Base-by-base conservation (phyloP, 1,140 invertebrate species). In the Leptonema lineaticorne region DNA sequence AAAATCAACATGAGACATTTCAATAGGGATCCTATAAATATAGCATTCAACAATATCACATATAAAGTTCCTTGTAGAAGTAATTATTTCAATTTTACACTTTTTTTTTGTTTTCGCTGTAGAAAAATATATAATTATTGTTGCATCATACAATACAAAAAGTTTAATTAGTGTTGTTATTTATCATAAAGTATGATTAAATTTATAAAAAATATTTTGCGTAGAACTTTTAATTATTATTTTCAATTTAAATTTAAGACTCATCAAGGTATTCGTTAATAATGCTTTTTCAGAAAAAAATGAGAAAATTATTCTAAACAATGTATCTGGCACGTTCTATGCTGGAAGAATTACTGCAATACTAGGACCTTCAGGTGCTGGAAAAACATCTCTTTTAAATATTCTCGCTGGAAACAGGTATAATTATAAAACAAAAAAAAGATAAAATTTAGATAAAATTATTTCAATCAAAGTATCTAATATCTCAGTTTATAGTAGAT, bases 341-440 rank as follows among this genome's bases (percentile, higher is more conserved):
- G 86, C 87, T 1, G 88, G 88, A 18, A 87, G 89, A 82, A 73
- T 94, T 45, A 89, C 90, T 0, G 92, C 90, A 56, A 92, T 95
- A 60, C 89, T 95, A 84, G 92, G 92, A 18, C 91, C 92, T 8
- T 92, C 90, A 0, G 92, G 92, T 0, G 91, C 92, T n/a, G 92
- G 92, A 18, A 95, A 95, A 80, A 90, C 89, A 1, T 90, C 92
- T 0, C 80, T 92, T 0, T 79, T 92, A 67, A 91, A 92, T 73
- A 88, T 91, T 50, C 77, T 92, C n/a, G 89, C 90, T 16, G 91
- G 90, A 72, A 92, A 90, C 72, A 85, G 82, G 88, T 89, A 79
- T 83, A 64, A 63, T 41, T 48, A 33, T 24, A 28, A 18, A 53
- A 53, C 18, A n/a, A n/a, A n/a, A n/a, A n/a, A n/a, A n/a, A n/a